Conservation (phyloP, 2,888 invertebrate species). For the Cosmia pyralina region DNA sequence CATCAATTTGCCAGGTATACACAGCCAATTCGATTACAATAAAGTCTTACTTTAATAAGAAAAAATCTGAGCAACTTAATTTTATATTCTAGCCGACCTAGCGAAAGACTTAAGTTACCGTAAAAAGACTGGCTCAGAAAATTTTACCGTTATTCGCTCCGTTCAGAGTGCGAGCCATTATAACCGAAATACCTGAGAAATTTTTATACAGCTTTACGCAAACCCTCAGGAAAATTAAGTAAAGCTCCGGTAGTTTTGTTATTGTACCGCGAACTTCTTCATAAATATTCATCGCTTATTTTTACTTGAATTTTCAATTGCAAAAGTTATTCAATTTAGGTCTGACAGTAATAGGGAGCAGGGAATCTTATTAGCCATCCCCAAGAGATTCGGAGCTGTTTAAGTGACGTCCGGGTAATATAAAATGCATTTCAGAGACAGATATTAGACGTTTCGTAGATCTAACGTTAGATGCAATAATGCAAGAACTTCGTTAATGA, state of each 20-base stretch:
- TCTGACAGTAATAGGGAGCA: conserved; percentile 79
- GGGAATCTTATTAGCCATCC: conserved; percentile 79
- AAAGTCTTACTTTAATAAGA: conserved; percentile 12
- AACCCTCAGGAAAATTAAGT: conserved; percentile 39
- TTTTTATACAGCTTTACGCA: conserved; percentile 47
- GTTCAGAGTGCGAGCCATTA: conserved; percentile 50
- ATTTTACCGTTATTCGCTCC: conserved; percentile 41
- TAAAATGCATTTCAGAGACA: conserved; percentile 81
- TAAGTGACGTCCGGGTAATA: conserved; percentile 74
- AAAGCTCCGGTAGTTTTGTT: conserved; percentile 50
- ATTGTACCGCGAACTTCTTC: conserved; percentile 45
- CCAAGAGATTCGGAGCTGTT: conserved; percentile 70
- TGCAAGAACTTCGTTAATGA: conserved; percentile 87
- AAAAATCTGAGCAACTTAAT: conserved; percentile 46
- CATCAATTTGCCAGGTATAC: neutral
- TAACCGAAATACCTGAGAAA: conserved; percentile 42
- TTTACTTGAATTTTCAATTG: conserved; percentile 60
- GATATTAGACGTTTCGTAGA: conserved; percentile 69
- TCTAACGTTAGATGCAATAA: conserved; percentile 85
- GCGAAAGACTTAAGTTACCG: conserved; percentile 42
- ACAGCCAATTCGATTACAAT: conserved; percentile 5
- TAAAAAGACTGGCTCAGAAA: conserved; percentile 56
- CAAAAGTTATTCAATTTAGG: conserved; percentile 77
- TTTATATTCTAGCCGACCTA: conserved; percentile 51
- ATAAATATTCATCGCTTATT: conserved; percentile 59